Base-by-base conservation (phyloP, 1,140 invertebrate species). In the Leptopilina clavipes region DNA sequence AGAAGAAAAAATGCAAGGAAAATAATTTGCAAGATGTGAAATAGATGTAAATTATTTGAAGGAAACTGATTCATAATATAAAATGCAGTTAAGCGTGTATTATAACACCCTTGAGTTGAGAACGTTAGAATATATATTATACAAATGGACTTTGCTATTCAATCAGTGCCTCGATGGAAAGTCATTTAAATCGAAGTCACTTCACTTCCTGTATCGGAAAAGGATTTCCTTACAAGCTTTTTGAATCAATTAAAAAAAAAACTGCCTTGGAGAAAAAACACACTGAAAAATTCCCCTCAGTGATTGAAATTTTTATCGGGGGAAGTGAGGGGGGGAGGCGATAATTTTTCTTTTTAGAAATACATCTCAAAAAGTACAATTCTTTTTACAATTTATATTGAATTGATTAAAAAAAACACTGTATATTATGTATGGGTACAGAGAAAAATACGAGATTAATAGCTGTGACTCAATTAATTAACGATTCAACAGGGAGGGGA, bases 151-250 rank as follows among this genome's bases (percentile, higher is more conserved):
- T 65, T 37, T 65, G 59, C 59, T 65, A 65, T 65, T 65, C 22
- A 65, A 65, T 65, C 25, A 65, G 59, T 65, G 22, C 59, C n/a
- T n/a, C 14, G 59, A 25, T 65, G 19, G 25, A 37, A 37, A 65
- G 22, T 65, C 59, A 65, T 37, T 65, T 65, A 31, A 65, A 65
- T 17, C 12, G 11, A 22, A 31, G 14, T 65, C 59, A 65, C 22
- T 31, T 65, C 25, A 31, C 59, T 65, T 65, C 59, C 59, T 65
- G 22, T 37, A 31, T 31, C 59, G 25, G 25, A 65, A 65, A 31
- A 65, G 59, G 59, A 65, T 65, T 65, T 65, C 22, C 59, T 31
- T 37, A n/a, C 54, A 22, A 65, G 25, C 25, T 65, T n/a, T n/a
- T 52, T 14, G 19, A 65, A 14, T 65, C 14, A 7, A 65, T 31